A percentile compares a stretch with the other conserved stretches of the same genome.
Evolutionary conservation across 2,113 vertebrate species (phyloP).

Genomic region (Chitala chitala): DNA sequence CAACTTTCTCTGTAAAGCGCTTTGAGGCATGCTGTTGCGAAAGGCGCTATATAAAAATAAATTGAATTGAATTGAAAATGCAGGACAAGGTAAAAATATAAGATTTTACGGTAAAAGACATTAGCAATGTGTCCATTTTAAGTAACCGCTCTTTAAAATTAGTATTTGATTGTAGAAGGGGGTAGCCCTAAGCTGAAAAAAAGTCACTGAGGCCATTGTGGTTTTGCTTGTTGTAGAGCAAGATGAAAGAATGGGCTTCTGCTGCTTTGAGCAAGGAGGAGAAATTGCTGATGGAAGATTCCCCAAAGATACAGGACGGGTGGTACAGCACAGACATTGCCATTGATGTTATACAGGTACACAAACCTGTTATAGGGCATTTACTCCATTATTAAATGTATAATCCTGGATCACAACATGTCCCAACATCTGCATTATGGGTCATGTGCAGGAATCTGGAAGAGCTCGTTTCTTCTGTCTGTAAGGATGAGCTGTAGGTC

Average conservation of each 20-base stretch:
- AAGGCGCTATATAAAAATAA: too few relatives aligned
- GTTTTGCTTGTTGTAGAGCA: slow-evolving; percentile 27
- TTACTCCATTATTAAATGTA: neutral
- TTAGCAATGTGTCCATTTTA: neutral
- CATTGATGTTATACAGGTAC: slow-evolving; percentile 82
- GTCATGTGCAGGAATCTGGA: too few relatives aligned
- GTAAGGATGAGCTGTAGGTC: too few relatives aligned
- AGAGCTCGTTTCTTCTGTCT: too few relatives aligned
- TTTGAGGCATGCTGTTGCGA: too few relatives aligned
- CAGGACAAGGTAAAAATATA: too few relatives aligned
- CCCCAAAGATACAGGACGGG: slow-evolving; percentile 58
- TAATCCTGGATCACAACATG: neutral
- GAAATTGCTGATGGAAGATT: slow-evolving; percentile 58
- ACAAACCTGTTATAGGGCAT: neutral
- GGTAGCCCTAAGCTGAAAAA: neutral
- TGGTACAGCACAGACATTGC: slow-evolving; percentile 68
- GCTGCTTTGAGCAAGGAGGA: slow-evolving; percentile 60
- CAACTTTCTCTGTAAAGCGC: too few relatives aligned
- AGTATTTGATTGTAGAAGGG: too few relatives aligned
- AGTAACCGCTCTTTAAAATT: neutral
- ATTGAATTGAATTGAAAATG: too few relatives aligned
- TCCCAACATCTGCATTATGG: too few relatives aligned
- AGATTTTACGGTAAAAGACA: too few relatives aligned
- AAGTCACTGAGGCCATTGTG: neutral
- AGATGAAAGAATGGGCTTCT: slow-evolving; percentile 45